These are phyloP conservation scores for Mesembrinibis cayennensis DNA, from an alignment of 2,113 vertebrate species.

Conservation along the genomic window DNA sequence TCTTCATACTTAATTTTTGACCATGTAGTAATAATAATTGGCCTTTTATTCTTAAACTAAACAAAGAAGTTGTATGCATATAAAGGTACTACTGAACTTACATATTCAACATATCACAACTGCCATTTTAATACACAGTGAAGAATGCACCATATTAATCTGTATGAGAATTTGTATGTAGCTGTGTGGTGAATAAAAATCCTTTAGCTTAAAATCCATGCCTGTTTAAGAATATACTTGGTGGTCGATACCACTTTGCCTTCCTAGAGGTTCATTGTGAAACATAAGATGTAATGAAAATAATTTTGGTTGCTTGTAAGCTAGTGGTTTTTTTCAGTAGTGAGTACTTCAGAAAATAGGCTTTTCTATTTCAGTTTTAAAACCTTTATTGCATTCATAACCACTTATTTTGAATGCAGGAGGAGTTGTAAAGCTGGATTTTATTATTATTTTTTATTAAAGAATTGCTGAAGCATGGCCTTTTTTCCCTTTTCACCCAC, in stretches of 20 bases:
- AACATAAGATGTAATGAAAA: neutral
- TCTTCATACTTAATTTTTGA: neutral
- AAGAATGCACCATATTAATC: neutral
- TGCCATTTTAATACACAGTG: neutral
- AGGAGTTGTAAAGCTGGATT: neutral
- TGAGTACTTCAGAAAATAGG: neutral
- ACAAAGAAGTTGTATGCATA: neutral
- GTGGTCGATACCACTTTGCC: neutral
- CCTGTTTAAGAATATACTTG: neutral
- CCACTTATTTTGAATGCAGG: neutral
- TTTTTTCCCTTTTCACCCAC: neutral
- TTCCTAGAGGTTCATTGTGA: neutral
- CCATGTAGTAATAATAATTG: neutral
- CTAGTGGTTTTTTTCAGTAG: neutral
- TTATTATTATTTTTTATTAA: neutral
- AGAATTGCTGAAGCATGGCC: neutral
- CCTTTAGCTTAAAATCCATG: neutral
- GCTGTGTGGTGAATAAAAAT: neutral
- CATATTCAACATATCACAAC: neutral
- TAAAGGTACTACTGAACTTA: neutral
- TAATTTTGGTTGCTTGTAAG: neutral
- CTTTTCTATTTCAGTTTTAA: neutral
- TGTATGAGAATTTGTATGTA: neutral
- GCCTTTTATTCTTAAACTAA: neutral
- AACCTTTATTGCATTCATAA: neutral